Percentiles rank a stretch among this genome's conserved stretches.
These are phyloP conservation scores for Dasysyrphus tricinctus DNA, from an alignment of 2,888 invertebrate genomes.

Conservation along the genomic window DNA sequence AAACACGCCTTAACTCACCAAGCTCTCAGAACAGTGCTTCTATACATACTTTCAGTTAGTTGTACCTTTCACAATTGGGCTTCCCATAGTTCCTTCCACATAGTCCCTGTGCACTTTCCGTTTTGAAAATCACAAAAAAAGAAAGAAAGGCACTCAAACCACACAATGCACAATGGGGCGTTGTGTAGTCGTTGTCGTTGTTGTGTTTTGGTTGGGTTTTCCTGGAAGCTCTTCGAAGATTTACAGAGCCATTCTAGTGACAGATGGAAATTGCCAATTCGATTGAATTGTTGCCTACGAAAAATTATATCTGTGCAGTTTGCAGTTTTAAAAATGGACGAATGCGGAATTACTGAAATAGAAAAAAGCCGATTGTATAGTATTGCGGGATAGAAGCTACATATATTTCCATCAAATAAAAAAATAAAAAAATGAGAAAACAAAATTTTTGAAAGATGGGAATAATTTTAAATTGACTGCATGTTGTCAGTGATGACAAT, in stretches of 20 bases:
- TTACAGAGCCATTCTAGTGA: slow-evolving; percentile 72
- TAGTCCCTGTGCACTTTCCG: not conserved
- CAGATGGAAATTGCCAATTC: slow-evolving; percentile 76
- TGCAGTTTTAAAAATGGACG: slow-evolving; percentile 69
- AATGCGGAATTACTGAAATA: slow-evolving; percentile 43
- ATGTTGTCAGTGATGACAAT: slow-evolving; percentile 66
- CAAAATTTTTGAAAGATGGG: not conserved
- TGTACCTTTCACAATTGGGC: slow-evolving; percentile 52
- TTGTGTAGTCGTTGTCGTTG: slow-evolving; percentile 14
- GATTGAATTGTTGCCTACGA: slow-evolving; percentile 75
- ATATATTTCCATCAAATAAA: slow-evolving; percentile 12
- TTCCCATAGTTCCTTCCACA: slow-evolving; percentile 1
- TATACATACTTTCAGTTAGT: slow-evolving; percentile 23
- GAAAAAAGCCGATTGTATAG: slow-evolving; percentile 54
- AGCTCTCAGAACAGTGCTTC: slow-evolving; percentile 13
- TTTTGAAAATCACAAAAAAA: not conserved
- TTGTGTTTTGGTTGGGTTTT: slow-evolving; percentile 31
- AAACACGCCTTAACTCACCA: slow-evolving; percentile 69
- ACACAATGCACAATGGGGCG: slow-evolving; percentile 55
- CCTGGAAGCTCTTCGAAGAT: slow-evolving; percentile 65
- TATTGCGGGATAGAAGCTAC: slow-evolving; percentile 29
- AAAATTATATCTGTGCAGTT: slow-evolving; percentile 74
- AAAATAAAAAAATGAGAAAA: not conserved
- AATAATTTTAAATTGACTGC: slow-evolving; percentile 53
- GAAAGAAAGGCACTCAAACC: slow-evolving; percentile 21